Evolutionary conservation across 2,888 invertebrate genomes (phyloP), one percentile per base, ranked within the genome.

Genomic region (Archaeoteleia sp.): DNA sequence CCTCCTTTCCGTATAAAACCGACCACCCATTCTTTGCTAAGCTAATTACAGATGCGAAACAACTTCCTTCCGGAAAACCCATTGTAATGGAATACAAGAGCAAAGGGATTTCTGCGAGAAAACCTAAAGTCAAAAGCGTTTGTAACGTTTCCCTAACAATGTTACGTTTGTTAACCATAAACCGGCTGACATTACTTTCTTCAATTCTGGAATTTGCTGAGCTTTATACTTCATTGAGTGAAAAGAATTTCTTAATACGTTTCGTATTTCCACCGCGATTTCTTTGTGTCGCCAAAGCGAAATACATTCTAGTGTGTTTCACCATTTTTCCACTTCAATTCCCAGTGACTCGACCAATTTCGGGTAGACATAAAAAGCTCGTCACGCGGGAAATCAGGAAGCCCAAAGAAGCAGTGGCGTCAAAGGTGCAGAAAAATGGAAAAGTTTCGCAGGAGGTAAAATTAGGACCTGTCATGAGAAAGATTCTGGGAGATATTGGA

Each of bases 351-450:
- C 45, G 30, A 40, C 27, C 25, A 35, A 30, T 49, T 51, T 49
- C 27, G 29, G 37, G 40, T 23, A 30, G 23, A 42, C 51, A 62
- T 61, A 57, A 62, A 67, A 67, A 57, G 35, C 62, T 67, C 54
- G 67, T 57, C 65, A 65, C 57, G 57, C 58, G 68, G 63, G 63
- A 68, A 68, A 68, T 68, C 63, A 60, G 37, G 46, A 54, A 57
- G 30, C 45, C 30, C 20, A 30, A n/a, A n/a, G n/a, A n/a, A n/a
- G 34, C 15, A 46, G 48, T 42, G 60, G 60, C 68, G 37, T 60
- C 63, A 63, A 63, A 69, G 60, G 61, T 54, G 54, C 23, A 17
- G 32, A 27, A 53, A 58, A 65, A 60, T 55, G 55, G 51, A 60
- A 58, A 55, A 60, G 55, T 60, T 63, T 68, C 45, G 53, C 54